These are phyloP conservation scores for Numenius arquata DNA, from an alignment of 2,113 vertebrate genomes.

Conservation along the genomic window DNA sequence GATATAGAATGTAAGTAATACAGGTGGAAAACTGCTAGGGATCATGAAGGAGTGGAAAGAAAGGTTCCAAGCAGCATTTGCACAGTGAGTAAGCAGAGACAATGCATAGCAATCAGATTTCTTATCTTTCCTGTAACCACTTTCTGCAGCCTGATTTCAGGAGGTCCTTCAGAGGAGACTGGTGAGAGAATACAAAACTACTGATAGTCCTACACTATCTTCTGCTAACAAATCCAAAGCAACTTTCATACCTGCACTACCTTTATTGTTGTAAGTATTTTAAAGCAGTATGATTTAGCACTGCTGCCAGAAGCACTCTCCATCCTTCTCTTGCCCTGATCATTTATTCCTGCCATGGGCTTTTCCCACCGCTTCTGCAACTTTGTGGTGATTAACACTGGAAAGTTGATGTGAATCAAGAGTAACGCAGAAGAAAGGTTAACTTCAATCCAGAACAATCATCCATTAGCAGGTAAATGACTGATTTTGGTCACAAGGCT, in stretches of 20 bases:
- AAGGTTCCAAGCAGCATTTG: not conserved
- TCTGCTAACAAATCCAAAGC: not conserved
- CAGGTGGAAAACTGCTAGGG: not conserved
- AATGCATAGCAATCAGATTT: not conserved
- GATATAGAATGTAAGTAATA: not conserved
- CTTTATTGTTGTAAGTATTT: not conserved
- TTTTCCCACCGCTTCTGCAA: not conserved
- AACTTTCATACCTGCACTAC: not conserved
- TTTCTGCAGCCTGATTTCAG: not conserved
- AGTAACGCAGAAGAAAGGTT: not conserved
- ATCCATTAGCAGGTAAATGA: not conserved
- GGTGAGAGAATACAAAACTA: not conserved
- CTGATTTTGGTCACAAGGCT: not conserved
- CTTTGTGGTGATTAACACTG: not conserved
- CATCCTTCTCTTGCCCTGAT: not conserved
- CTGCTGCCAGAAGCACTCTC: not conserved
- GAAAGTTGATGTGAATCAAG: not conserved
- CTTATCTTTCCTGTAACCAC: not conserved
- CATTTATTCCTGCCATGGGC: not conserved
- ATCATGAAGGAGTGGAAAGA: not conserved
- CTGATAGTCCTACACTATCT: not conserved
- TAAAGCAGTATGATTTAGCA: not conserved
- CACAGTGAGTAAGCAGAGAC: not conserved
- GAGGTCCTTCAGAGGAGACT: not conserved
- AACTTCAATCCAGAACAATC: not conserved